Evolutionary conservation across 1,140 invertebrate genomes (phyloP), one percentile per base, ranked within the genome.

Genomic region (Nomia melanderi): DNA sequence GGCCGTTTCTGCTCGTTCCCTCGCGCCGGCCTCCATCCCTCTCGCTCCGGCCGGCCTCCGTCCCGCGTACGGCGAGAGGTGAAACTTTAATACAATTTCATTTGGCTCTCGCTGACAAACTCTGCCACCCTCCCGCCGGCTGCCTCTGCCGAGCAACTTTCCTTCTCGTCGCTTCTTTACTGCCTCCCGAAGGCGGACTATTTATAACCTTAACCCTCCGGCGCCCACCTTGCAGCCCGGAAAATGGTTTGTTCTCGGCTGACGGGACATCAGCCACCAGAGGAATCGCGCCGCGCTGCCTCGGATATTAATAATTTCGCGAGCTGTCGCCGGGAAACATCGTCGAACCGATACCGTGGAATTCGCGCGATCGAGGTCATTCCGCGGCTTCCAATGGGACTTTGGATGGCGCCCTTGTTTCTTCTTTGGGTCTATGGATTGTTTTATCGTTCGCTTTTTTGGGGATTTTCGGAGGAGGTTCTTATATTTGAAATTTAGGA

Each of bases 1-100:
- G 78, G 60, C 77, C 71, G 81, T 81, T n/a, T 76, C 75, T 66
- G 33, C 64, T 79, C 78, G 57, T 84, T 57, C 33, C 41, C 11
- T 54, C 17, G 77, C 31, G 67, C 63, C 60, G n/a, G 44, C 73
- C 66, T 69, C 41, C 69, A 71, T 69, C 74, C 78, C 59, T 33
- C 14, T 44, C n/a, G n/a, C 23, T 29, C 3, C 8, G 27, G 3
- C 41, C 33, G 20, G 11, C 27, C 14, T 70, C 27, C 67, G 41
- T 77, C 53, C 63, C 17, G 56, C 75, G 27, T 29, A 25, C 67
- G 57, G 54, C 75, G 79, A 85, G 79, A 85, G 83, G 84, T 85
- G 81, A 86, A 86, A 86, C 84, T 86, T 86, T 86, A 86, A 86
- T 86, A 86, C 84, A 86, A 86, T 86, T 86, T 86, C 84, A 86